These are phyloP conservation scores for Betta splendens DNA, from an alignment of 2,797 vertebrate genomes.

Conservation along the genomic window DNA sequence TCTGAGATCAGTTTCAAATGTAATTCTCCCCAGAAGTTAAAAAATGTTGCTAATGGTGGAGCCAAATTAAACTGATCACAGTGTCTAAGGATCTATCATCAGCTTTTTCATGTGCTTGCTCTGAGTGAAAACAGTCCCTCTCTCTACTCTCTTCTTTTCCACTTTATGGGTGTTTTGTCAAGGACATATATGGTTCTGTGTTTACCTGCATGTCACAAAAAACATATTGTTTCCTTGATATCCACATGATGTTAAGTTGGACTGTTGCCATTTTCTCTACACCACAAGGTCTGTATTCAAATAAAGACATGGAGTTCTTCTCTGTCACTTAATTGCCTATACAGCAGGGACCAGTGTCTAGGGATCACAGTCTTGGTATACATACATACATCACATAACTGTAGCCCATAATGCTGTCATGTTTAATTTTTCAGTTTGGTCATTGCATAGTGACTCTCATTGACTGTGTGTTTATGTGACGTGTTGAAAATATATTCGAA, in stretches of 20 bases:
- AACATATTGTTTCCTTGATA: not conserved
- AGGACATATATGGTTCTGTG: conserved; percentile 15
- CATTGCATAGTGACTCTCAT: no score
- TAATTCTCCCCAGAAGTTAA: not conserved
- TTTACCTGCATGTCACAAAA: conserved; percentile 2
- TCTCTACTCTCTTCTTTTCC: conserved; percentile 9
- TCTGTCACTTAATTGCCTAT: no score
- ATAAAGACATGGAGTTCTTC: no score
- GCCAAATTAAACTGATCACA: conserved; percentile 42
- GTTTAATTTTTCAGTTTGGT: no score
- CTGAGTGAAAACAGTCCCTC: conserved; percentile 55
- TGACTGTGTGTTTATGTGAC: no score
- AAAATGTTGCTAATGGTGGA: not conserved
- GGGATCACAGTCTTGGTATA: no score
- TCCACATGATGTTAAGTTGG: not conserved
- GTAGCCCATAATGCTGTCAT: no score
- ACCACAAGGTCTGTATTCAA: no score
- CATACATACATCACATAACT: no score
- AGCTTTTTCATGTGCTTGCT: conserved; percentile 33
- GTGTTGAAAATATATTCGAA: no score
- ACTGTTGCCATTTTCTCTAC: not conserved
- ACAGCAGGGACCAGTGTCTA: no score
- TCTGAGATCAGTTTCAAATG: conserved; percentile 40
- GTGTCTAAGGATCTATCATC: conserved; percentile 24
- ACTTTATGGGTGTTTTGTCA: conserved; percentile 3